Percentiles rank a stretch among this genome's conserved stretches.
These are phyloP conservation scores for Stichodactyla helianthus DNA, from an alignment of 64 coral and sea anemone species.

Conservation along the genomic window DNA sequence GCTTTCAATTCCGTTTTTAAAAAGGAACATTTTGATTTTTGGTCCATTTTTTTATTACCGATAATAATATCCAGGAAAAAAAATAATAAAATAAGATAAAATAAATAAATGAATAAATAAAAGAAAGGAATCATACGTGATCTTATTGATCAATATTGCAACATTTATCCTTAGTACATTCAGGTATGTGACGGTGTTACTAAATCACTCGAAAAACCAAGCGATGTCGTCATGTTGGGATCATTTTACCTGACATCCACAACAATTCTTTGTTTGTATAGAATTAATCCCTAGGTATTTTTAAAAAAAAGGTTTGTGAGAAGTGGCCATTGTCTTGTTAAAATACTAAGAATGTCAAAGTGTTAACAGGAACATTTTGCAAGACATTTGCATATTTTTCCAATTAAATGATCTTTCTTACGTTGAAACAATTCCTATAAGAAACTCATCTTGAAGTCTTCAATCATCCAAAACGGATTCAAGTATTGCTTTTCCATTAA, in stretches of 20 bases:
- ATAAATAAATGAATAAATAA: background rate
- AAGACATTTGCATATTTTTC: background rate
- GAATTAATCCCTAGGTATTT: constrained; percentile 1
- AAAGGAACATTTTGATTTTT: no score
- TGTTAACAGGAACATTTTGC: background rate
- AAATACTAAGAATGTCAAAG: background rate
- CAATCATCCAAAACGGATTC: background rate
- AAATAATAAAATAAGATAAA: background rate
- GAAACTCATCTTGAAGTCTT: background rate
- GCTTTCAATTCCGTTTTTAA: no score
- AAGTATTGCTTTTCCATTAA: background rate
- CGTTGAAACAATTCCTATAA: background rate
- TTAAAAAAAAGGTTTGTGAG: background rate
- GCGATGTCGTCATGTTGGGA: background rate
- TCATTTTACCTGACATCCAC: constrained; percentile 5
- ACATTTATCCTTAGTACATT: background rate
- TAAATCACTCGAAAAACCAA: background rate
- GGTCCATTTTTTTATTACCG: no score
- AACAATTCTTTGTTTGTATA: constrained; percentile 15
- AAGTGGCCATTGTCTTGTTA: background rate
- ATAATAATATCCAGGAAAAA: no score
- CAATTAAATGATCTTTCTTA: background rate
- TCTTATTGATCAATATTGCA: background rate
- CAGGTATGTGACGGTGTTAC: background rate
- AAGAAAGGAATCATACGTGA: background rate